Evolutionary conservation across 2,797 vertebrate species (phyloP), one percentile per base, ranked within the genome.

Genomic region (Podarcis lilfordi): DNA sequence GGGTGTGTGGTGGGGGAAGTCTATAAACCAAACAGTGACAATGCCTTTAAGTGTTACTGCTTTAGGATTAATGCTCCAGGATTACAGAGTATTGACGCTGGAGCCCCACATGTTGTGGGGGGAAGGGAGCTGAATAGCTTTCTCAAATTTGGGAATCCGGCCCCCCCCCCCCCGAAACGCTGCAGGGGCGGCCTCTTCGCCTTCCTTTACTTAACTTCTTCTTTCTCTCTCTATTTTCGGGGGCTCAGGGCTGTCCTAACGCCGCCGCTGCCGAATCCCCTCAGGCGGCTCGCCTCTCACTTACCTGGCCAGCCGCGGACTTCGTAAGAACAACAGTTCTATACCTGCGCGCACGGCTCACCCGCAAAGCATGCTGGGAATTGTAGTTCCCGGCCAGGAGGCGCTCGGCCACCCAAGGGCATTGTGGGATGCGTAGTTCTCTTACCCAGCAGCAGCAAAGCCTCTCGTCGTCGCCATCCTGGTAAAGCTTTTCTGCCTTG

Each of bases 301-400:
- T 43, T 32, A 77, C 40, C 88, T 71, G 72, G 1, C 13, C 45
- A 25, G 8, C 40, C 0, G 4, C 3, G 17, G 17, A 78, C 80
- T 86, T 72, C 0, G 45, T 17, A 37, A 61, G 2, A 11, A 13
- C 5, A 15, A 0, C 43, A 4, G 4, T n/a, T n/a, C n/a, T 1
- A 15, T 69, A 37, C 79, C 8, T 76, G 15, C 10, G 64, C 37
- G 5, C 23, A 4, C 0, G 0, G 1, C 9, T 29, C 10, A 7
- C 1, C 13, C 35, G 61, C 19, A 45, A 37, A 25, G 91, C 50
- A 77, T 43, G 25, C 55, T 43, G 91, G 89, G 91, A 92, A 59
- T 8, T 76, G 89, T 90, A 93, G 89, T 92, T 75, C 27, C 32
- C 21, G 2, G 4, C n/a, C n/a, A 43, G 8, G 43, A 40, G 9